Evolutionary conservation across 1,140 invertebrate species (phyloP).

Genomic region (Cheumatopsyche charites): DNA sequence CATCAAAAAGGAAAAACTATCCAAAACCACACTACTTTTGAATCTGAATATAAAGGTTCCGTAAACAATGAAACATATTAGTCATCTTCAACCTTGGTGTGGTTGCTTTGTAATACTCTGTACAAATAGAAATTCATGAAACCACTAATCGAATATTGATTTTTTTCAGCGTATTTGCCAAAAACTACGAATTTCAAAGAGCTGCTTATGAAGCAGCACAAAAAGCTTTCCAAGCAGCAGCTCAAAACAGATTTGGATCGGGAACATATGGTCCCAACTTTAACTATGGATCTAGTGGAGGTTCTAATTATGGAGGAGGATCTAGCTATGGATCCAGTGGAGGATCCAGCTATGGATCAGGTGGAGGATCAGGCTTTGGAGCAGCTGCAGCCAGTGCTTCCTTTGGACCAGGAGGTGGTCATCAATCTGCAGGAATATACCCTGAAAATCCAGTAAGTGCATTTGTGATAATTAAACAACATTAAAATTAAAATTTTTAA

Average conservation of each 20-base stretch:
- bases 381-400: constrained; percentile 55
- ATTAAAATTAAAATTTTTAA: constrained; percentile 38
- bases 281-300: constrained; percentile 39
- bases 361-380: too few species aligned
- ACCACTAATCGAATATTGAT: background rate
- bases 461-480: background rate
- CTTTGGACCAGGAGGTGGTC: constrained; percentile 59
- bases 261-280: constrained; percentile 42
- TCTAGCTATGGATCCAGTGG: too few species aligned
- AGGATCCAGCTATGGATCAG: too few species aligned
- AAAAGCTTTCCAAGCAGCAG: constrained; percentile 57
- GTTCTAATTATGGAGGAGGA: too few species aligned
- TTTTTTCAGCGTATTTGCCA: constrained; percentile 55
- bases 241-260: constrained; percentile 51
- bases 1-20: too few species aligned
- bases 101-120: background rate
- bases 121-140: background rate
- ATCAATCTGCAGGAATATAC: constrained; percentile 63
- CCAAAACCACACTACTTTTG: too few species aligned
- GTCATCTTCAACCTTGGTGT: background rate
- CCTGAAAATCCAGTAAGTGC: constrained; percentile 64
- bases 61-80: background rate
- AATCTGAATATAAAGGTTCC: too few species aligned
- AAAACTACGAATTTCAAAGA: constrained; percentile 53
- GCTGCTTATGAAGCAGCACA: constrained; percentile 54